phyloP scores from a whole-genome alignment of 2,113 vertebrate genomes.

The human region GRCh38 chr16:71386501-71387000 shows the following conservation, averaged over 20 bases:
- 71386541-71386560: no score
- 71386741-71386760: constrained; percentile 57
- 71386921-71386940: neutral
- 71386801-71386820: constrained; percentile 30
- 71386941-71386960: neutral
- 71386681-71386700: constrained; percentile 55
- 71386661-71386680: constrained; percentile 22
- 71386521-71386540: neutral
- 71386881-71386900: neutral
- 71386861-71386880: neutral
- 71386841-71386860: neutral
- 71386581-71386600: neutral
- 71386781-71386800: neutral
- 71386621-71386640: neutral
- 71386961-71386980: neutral
- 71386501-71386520: neutral
- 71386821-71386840: constrained; percentile 19
- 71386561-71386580: rapidly evolving
- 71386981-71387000: neutral
- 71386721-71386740: neutral
- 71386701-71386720: neutral
- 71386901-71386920: constrained; percentile 20
- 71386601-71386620: neutral
- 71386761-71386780: constrained; percentile 58
- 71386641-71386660: constrained; percentile 8